phyloP scores from a whole-genome alignment of 2,113 vertebrate species.

The Ariopsis seemanni region DNA sequence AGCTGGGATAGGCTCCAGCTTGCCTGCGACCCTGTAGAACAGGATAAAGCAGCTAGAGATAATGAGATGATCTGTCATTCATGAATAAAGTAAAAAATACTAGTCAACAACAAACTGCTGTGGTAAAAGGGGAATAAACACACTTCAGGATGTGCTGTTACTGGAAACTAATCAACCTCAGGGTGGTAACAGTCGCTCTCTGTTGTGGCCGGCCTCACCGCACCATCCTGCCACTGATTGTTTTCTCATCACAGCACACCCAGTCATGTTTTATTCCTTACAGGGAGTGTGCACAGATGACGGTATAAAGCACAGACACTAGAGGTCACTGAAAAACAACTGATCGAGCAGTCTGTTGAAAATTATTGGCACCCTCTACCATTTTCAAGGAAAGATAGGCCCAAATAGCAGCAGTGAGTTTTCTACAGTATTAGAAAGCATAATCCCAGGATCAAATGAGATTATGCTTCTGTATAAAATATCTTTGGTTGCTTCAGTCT shows the following conservation, averaged over 20 bases:
- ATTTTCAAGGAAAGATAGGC: neutral
- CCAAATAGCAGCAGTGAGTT: neutral
- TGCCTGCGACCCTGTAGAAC: no score
- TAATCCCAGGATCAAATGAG: neutral
- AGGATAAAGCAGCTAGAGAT: no score
- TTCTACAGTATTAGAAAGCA: neutral
- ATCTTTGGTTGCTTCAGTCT: neutral
- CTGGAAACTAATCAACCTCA: neutral
- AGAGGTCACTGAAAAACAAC: slow-evolving; percentile 23
- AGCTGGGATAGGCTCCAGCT: no score
- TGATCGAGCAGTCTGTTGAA: neutral
- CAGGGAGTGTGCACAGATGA: neutral
- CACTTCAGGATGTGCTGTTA: neutral
- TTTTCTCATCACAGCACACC: neutral
- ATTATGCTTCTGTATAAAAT: neutral
- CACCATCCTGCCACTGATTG: neutral
- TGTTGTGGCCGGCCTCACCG: neutral
- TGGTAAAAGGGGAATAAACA: neutral
- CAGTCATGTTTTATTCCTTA: neutral
- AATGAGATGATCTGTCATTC: neutral
- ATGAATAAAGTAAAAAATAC: neutral
- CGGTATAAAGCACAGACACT: slow-evolving; percentile 5
- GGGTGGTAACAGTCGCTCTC: neutral
- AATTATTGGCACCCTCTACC: neutral
- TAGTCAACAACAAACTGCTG: neutral